These are phyloP conservation scores for Muschampia plurimacula DNA, from an alignment of 2,888 invertebrate genomes.

Conservation along the genomic window DNA sequence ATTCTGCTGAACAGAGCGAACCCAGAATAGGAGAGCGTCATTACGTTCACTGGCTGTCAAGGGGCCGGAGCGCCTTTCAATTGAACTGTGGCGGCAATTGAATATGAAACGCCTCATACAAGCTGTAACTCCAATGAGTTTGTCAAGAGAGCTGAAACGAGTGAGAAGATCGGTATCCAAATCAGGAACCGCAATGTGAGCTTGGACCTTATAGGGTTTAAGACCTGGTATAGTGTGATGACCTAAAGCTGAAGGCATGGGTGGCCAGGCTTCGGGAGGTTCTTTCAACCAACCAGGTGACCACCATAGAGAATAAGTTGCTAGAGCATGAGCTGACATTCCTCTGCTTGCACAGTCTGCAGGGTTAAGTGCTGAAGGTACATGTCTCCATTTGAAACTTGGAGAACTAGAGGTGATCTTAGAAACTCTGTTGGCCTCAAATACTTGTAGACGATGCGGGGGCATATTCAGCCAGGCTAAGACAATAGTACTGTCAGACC, in stretches of 20 bases:
- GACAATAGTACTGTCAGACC: neutral
- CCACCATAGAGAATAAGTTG: neutral
- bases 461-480: neutral
- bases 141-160: neutral
- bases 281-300: neutral
- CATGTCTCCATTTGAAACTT: neutral
- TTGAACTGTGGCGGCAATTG: neutral
- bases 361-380: neutral
- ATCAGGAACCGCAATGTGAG: neutral
- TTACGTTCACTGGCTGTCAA: neutral
- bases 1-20: neutral
- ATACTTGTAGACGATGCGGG: neutral
- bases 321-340: neutral
- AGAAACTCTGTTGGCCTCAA: neutral
- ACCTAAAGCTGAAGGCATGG: neutral
- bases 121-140: neutral
- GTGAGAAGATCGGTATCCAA: neutral
- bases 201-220: neutral
- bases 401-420: neutral
- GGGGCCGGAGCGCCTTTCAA: neutral
- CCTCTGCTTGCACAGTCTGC: neutral
- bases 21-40: neutral
- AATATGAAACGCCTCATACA: neutral
- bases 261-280: neutral
- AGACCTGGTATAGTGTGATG: neutral